phyloP scores from a whole-genome alignment of 1,140 invertebrate species.

The Drosophila ironensis region DNA sequence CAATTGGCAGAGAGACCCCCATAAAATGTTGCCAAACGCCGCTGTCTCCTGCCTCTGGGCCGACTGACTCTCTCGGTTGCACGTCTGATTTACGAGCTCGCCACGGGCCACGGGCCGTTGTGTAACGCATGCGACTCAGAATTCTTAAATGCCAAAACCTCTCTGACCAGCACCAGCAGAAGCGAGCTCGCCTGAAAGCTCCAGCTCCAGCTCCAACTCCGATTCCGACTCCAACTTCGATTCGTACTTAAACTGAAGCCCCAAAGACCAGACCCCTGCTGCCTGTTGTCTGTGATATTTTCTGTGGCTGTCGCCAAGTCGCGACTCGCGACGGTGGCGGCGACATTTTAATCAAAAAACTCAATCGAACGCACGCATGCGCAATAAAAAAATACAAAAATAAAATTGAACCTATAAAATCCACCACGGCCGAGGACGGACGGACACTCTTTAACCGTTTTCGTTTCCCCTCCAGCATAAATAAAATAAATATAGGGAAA shows the following conservation, averaged over 20 bases:
- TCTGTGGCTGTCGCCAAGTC: slow-evolving; percentile 49
- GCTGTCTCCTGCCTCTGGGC: slow-evolving; percentile 25
- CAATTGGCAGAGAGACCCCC: slow-evolving; percentile 69
- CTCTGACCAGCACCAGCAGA: slow-evolving; percentile 64
- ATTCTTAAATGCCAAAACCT: slow-evolving; percentile 76
- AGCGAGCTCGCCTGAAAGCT: slow-evolving; percentile 5
- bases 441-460: slow-evolving; percentile 54
- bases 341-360: slow-evolving; percentile 81
- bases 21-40: slow-evolving; percentile 66
- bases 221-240: background rate
- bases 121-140: slow-evolving; percentile 81
- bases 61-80: slow-evolving; percentile 59
- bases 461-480: slow-evolving; percentile 31
- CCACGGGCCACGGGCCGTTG: slow-evolving; percentile 75
- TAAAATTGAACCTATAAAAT: slow-evolving; percentile 71
- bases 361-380: slow-evolving; percentile 82
- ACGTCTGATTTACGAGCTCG: slow-evolving; percentile 78
- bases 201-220: no score
- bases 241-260: background rate
- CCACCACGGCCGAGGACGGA: no score
- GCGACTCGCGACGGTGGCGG: slow-evolving; percentile 47
- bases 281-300: slow-evolving; percentile 1
- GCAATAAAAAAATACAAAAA: slow-evolving; percentile 81
- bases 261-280: slow-evolving; percentile 21
- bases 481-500: background rate